Evolutionary conservation across 1,140 invertebrate genomes (phyloP), one percentile per base, ranked within the genome.

Genomic region (Scaptomyza hsui): DNA sequence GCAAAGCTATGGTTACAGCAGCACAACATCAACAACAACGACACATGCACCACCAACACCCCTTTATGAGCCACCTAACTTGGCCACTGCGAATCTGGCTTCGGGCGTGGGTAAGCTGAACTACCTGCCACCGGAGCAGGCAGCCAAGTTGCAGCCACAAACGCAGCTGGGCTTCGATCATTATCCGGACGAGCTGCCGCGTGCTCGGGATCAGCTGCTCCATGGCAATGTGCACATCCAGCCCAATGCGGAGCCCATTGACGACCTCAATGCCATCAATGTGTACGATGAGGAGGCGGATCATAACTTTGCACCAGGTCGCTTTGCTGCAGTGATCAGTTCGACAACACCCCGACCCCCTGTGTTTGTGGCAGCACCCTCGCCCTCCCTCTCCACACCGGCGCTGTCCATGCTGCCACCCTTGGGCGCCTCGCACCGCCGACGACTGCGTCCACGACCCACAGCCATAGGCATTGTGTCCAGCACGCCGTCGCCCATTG

Each of bases 81-180:
- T 72, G 61, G 73, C 75, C 13, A 71, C 90, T 42, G 42, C 90
- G 80, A 26, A 90, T 5, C 75, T 81, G 55, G 62, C 89, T 13
- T 90, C 92, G 4, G 78, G 83, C 2, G 78, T 76, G 52, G 88
- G 88, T 16, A 90, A 90, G 12, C 39, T 90, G 0, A 89, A 90
- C 35, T 83, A 91, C 19, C 64, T 91, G 37, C 91, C 93, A 0
- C 91, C 92, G 0, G 91, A 91, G 1, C 75, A 90, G 26, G 81
- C 89, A 4, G 89, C 92, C 18, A 78, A 89, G 21, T 55, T 91
- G 24, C 44, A 89, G 15, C 89, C 88, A 0, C 71, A 74, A n/a
- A 26, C 64, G 0, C 85, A 91, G 35, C 69, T 91, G 0, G 90
- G 90, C 26, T 91, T 91, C 44, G 90, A 91, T 74, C 90, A 91